A percentile compares a stretch with the other conserved stretches of the same genome.
phyloP scores from a whole-genome alignment of 64 coral and sea anemone genomes.

The Montipora cactus region DNA sequence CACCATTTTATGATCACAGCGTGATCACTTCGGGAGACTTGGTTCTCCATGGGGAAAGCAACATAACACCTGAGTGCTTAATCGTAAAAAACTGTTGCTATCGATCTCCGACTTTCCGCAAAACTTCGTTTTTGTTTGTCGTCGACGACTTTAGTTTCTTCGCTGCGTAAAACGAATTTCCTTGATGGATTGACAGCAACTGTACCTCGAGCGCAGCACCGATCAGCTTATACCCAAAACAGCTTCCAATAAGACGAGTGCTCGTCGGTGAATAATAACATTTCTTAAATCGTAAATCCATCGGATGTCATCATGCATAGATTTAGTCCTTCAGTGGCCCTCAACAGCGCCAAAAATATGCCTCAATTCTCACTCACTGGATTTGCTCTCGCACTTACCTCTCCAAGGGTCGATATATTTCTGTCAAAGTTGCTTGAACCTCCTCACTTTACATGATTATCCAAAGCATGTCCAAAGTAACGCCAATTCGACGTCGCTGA shows the following conservation, averaged over 20 bases:
- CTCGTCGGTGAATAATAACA: slow-evolving; percentile 36
- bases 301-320: slow-evolving; percentile 45
- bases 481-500: slow-evolving; percentile 40
- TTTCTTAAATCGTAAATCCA: slow-evolving; percentile 55
- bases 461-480: slow-evolving; percentile 2
- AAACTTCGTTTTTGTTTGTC: slow-evolving; percentile 13
- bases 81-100: slow-evolving; percentile 21
- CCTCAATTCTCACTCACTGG: slow-evolving; percentile 8
- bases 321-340: slow-evolving; percentile 42
- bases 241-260: slow-evolving; percentile 37
- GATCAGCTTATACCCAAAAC: slow-evolving; percentile 70
- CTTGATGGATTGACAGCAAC: slow-evolving; percentile 46
- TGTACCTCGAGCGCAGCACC: slow-evolving; percentile 48
- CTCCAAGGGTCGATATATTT: slow-evolving; percentile 21
- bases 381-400: background rate
- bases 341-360: slow-evolving; percentile 16
- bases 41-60: slow-evolving; percentile 68
- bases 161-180: slow-evolving; percentile 56
- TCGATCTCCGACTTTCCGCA: background rate
- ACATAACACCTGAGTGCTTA: slow-evolving; percentile 65
- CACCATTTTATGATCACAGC: slow-evolving; percentile 78
- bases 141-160: slow-evolving; percentile 15
- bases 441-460: slow-evolving; percentile 60
- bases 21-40: slow-evolving; percentile 68
- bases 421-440: background rate